phyloP scores from a whole-genome alignment of 2,113 vertebrate species.

The Pan troglodytes region NHGRI_mPanTro3-v2.1_pri NC_072401.2:77444501-77445000 shows the following conservation, averaged over 20 bases:
- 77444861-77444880: neutral
- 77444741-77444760: neutral
- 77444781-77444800: neutral
- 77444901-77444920: neutral
- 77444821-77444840: neutral
- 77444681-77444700: neutral
- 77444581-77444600: neutral
- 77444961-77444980: neutral
- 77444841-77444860: accelerated
- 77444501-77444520: neutral
- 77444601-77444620: neutral
- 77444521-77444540: neutral
- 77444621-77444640: neutral
- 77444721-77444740: neutral
- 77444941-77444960: accelerated
- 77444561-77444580: neutral
- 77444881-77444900: neutral
- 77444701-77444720: neutral
- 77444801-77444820: neutral
- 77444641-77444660: constrained; percentile 12
- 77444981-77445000: neutral
- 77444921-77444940: too few species aligned
- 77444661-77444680: neutral
- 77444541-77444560: neutral
- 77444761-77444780: neutral